Evolutionary conservation across 2,888 invertebrate genomes (phyloP).

Genomic region (Apamea monoglypha): DNA sequence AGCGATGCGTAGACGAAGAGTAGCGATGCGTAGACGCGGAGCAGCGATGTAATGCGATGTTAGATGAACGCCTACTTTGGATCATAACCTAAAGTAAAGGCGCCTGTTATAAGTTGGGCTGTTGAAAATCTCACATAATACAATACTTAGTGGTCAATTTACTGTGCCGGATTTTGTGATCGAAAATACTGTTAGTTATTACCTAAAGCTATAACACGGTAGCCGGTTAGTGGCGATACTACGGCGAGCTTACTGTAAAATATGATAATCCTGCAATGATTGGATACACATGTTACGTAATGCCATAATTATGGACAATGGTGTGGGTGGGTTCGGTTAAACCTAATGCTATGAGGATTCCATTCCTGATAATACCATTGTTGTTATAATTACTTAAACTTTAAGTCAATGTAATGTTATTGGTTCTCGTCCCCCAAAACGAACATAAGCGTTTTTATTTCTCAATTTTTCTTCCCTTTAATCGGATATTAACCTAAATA

Average conservation of each 20-base stretch:
- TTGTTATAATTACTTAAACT: not conserved
- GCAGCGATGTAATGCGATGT: too few relatives aligned
- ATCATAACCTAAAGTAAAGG: not conserved
- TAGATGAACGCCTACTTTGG: too few relatives aligned
- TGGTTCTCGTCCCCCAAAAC: not conserved
- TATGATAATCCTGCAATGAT: constrained; percentile 32
- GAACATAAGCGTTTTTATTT: constrained; percentile 20
- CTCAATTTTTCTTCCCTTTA: constrained; percentile 18
- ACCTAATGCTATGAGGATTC: not conserved
- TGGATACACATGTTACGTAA: constrained; percentile 8
- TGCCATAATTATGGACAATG: not conserved
- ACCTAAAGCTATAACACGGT: constrained; percentile 21
- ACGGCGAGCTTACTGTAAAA: constrained; percentile 13
- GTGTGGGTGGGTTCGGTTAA: not conserved
- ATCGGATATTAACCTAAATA: constrained; percentile 36
- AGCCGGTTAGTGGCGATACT: not conserved
- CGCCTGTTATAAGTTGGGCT: not conserved
- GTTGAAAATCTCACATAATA: not conserved
- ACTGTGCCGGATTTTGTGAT: not conserved
- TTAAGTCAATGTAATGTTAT: not conserved
- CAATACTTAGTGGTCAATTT: not conserved
- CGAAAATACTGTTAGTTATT: constrained; percentile 25
- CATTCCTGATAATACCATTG: not conserved
- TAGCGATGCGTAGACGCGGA: too few relatives aligned
- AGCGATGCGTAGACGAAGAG: not conserved